These are phyloP conservation scores for Nematolebias whitei DNA, from an alignment of 2,113 vertebrate species.

Conservation along the genomic window DNA sequence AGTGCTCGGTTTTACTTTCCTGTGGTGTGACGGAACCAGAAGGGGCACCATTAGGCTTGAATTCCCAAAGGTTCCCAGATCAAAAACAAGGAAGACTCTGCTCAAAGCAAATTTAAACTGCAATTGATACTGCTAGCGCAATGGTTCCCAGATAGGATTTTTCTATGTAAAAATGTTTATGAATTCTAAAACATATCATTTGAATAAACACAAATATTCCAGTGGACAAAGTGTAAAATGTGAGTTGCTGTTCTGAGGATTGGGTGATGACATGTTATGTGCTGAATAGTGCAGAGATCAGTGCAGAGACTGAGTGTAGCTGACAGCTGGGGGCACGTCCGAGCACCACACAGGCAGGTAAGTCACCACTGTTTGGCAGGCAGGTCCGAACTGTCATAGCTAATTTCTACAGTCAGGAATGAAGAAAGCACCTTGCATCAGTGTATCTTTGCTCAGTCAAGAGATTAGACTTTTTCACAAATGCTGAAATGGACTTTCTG, in stretches of 20 bases:
- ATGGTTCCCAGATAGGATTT: conserved; percentile 1
- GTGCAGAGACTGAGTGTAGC: conserved; percentile 70
- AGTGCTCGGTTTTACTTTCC: conserved; percentile 65
- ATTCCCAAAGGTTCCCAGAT: conserved; percentile 63
- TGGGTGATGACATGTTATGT: not conserved
- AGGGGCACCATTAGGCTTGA: conserved; percentile 73
- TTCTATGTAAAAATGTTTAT: not conserved
- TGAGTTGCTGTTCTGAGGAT: not conserved
- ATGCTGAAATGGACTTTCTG: not conserved
- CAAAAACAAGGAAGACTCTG: conserved; percentile 48
- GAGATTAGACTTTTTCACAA: conserved; percentile 1
- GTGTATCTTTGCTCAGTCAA: conserved; percentile 64
- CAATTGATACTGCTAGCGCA: not conserved
- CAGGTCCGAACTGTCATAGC: conserved; percentile 73
- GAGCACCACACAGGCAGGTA: conserved; percentile 53
- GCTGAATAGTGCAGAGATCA: conserved; percentile 40
- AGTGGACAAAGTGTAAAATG: too few species aligned
- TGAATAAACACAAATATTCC: not conserved
- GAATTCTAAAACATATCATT: not conserved
- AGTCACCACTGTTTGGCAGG: conserved; percentile 70
- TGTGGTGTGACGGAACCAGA: conserved; percentile 71
- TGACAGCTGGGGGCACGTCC: conserved; percentile 73
- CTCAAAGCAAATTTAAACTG: conserved; percentile 52
- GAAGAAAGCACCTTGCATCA: conserved; percentile 57
- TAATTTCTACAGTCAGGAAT: conserved; percentile 59